Conservation (phyloP, 2,888 invertebrate species). For the Amiota communis region DNA sequence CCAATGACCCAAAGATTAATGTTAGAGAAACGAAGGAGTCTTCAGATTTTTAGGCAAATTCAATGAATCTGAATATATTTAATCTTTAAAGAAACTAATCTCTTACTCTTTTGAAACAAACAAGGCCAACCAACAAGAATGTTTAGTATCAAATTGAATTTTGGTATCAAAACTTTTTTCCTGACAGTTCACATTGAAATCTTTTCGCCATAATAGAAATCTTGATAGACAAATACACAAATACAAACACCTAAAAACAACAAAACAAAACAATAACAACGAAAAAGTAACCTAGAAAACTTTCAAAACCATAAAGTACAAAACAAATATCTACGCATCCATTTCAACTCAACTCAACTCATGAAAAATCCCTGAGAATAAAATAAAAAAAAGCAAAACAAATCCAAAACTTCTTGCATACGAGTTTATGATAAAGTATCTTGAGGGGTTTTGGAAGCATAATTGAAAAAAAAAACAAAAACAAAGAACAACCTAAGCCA, state of each 20-base stretch:
- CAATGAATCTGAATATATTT: too few species aligned
- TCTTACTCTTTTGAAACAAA: too few species aligned
- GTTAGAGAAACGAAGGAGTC: too few species aligned
- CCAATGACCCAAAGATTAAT: too few species aligned
- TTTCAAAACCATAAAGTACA: constrained; percentile 2
- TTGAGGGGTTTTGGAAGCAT: background rate
- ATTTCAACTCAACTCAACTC: background rate
- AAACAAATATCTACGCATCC: constrained; percentile 5
- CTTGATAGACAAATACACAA: background rate
- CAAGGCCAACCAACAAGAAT: too few species aligned
- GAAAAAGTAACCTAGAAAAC: background rate
- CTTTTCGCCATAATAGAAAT: background rate
- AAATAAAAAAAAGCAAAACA: too few species aligned
- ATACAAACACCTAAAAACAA: background rate
- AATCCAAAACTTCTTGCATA: background rate
- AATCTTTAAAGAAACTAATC: too few species aligned
- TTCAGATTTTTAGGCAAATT: too few species aligned
- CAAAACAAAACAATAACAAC: background rate
- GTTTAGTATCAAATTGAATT: too few species aligned
- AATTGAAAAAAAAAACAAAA: constrained; percentile 5
- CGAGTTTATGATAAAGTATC: constrained; percentile 16
- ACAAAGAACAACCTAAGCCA: background rate
- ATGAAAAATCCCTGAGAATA: background rate
- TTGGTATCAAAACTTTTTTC: background rate
- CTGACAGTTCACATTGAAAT: background rate